Base-by-base conservation (phyloP, 2,113 vertebrate genomes). In the Plectropomus leopardus region DNA sequence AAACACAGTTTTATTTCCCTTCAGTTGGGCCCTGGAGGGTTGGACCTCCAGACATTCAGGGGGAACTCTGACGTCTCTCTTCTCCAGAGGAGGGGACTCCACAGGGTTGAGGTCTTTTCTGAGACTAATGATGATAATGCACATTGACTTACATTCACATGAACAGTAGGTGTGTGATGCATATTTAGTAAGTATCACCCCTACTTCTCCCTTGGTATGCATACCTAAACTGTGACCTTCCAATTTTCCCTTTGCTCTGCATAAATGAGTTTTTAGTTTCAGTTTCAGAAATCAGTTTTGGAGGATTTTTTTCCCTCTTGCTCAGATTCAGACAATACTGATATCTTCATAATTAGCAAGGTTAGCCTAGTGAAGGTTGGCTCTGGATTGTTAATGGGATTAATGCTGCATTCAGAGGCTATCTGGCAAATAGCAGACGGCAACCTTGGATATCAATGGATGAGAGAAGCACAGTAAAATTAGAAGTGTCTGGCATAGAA, bases 1-100 rank as follows among this genome's bases (percentile, higher is more conserved):
- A 66, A 92, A 74, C 58, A 82, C 57, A 67, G 40, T 90, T 91
- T 84, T 68, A 83, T 86, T 86, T 84, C 58, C 16, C 63, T 86
- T 85, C 78, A 77, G 10, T 81, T 48, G 61, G 53, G 72, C 55
- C 54, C 71, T 57, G 63, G 80, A 86, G 73, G 80, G 54, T 81
- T 32, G 58, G 60, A 80, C 66, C 72, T 73, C n/a, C 58, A 81
- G 60, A 51, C 26, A 42, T 81, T 54, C 82, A 83, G 59, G 67
- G 81, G 51, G 55, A 60, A 17, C 34, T 23, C 60, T 48, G 58
- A 81, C 24, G 9, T 72, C 21, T 67, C 57, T 84, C 48, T 70
- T 16, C 21, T 67, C 51, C 16, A 48, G 32, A 86, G 24, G 69
- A 67, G 64, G 71, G 70, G 47, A 76, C 69, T 82, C 36, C 19